Base-by-base conservation (phyloP, 2,888 invertebrate species). In the Euspilapteryx auroguttella region DNA sequence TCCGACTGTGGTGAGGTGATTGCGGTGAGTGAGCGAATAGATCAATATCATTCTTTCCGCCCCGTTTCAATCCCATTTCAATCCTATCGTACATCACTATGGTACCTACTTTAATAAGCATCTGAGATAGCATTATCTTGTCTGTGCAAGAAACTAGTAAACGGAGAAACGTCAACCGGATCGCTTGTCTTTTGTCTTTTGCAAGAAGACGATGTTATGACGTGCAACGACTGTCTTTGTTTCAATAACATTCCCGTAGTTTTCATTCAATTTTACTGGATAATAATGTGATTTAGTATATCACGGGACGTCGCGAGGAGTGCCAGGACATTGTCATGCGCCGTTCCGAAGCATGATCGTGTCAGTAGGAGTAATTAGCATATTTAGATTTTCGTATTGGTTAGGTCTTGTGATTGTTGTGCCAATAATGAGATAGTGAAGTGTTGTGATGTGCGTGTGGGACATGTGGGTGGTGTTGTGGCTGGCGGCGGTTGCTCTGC, bases 381-480 rank as follows among this genome's bases (percentile, higher is more conserved):
- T 73, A 75, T 66, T 69, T 73, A 73, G 64, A 61, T 62, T 52
- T 68, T 61, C 56, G 51, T 63, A 59, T 68, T 54, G 51, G 61
- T 65, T 73, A 68, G 61, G 69, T 69, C 66, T 55, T 59, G 75
- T 68, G 62, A 69, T 68, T 71, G 61, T 66, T 65, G 71, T 75
- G 71, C 66, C 66, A 71, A 75, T 68, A 58, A 75, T 75, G 75
- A 75, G 75, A 73, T 75, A 75, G 75, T 75, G 73, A 49, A 58
- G 69, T 73, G 71, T 54, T 66, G 75, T 75, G 75, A 71, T 71
- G 73, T 69, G 71, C 66, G 59, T 66, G 61, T 66, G 75, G 73
- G 68, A 73, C 65, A 62, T 75, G 68, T 69, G 73, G 73, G 61
- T 66, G 44, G 62, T 64, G 64, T 52, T 73, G 52, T 69, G 66